Conservation (phyloP, 2,888 invertebrate genomes). For the Galerucella nymphaeae region DNA sequence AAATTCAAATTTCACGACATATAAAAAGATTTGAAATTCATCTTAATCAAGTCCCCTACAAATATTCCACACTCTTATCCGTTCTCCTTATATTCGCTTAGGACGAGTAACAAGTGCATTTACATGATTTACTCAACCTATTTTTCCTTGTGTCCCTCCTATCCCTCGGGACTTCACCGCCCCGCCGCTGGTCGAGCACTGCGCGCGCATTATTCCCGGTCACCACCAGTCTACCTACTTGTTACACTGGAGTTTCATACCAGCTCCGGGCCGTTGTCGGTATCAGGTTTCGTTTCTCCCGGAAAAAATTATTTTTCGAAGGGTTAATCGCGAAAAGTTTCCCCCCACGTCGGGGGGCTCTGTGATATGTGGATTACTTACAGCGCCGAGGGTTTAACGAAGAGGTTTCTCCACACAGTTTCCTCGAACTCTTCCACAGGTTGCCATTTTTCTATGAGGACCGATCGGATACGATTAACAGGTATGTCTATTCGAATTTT, state of each 20-base stretch:
- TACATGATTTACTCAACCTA: conserved; percentile 34
- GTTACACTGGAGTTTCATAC: conserved; percentile 63
- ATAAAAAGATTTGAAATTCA: not conserved
- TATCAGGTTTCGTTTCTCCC: conserved; percentile 54
- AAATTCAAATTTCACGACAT: too few species aligned
- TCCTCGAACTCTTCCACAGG: conserved; percentile 39
- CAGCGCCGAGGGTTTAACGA: not conserved
- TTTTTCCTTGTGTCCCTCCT: conserved; percentile 20
- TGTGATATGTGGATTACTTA: conserved; percentile 49
- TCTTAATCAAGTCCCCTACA: not conserved
- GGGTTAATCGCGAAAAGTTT: conserved; percentile 17
- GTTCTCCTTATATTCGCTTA: conserved; percentile 19
- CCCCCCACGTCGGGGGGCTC: conserved; percentile 24
- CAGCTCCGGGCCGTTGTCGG: conserved; percentile 61
- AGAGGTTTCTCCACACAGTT: not conserved
- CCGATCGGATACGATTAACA: conserved; percentile 24
- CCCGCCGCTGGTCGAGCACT: conserved; percentile 37
- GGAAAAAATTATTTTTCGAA: conserved; percentile 36
- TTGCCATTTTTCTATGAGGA: conserved; percentile 40
- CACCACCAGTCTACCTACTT: conserved; percentile 62
- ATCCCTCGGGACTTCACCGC: conserved; percentile 17
- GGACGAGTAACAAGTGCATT: conserved; percentile 34
- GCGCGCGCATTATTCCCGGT: conserved; percentile 61
- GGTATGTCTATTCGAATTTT: conserved; percentile 14
- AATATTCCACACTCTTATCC: conserved; percentile 16